Percentiles rank a stretch among this genome's conserved stretches.
These are phyloP conservation scores for Metaphire vulgaris DNA, from an alignment of 1,140 invertebrate species.

Conservation along the genomic window DNA sequence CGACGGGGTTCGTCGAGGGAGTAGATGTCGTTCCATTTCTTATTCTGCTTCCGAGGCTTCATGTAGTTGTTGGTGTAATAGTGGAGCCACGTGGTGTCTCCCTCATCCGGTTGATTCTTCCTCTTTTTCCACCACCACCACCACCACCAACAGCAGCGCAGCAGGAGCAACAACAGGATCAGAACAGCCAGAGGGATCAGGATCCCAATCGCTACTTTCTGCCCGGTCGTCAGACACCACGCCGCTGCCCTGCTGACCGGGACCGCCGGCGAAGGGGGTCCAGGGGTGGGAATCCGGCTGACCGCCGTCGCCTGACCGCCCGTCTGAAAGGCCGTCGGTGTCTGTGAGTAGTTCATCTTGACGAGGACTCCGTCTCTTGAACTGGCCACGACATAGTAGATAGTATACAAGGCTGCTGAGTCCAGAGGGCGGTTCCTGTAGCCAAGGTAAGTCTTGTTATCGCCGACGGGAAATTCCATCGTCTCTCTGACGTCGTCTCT, in stretches of 20 bases:
- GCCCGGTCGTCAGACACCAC: slow-evolving; percentile 15
- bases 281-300: not conserved
- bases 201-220: slow-evolving; percentile 33
- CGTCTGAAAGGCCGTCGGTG: slow-evolving; percentile 12
- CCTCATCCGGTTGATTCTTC: slow-evolving; percentile 1
- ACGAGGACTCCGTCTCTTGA: slow-evolving; percentile 30
- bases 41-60: not conserved
- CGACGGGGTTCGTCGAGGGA: slow-evolving; percentile 38
- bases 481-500: slow-evolving; percentile 13
- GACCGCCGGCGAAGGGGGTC: not conserved
- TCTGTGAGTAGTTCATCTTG: not conserved
- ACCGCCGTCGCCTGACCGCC: slow-evolving; percentile 18
- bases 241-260: too few relatives aligned
- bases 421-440: slow-evolving; percentile 36
- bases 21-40: slow-evolving; percentile 40
- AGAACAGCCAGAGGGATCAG: slow-evolving; percentile 34
- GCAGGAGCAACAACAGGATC: slow-evolving; percentile 35
- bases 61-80: slow-evolving; percentile 15
- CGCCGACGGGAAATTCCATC: slow-evolving; percentile 32
- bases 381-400: slow-evolving; percentile 41
- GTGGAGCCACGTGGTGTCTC: not conserved
- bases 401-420: slow-evolving; percentile 33
- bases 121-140: too few relatives aligned
- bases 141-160: slow-evolving; percentile 33
- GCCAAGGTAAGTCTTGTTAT: slow-evolving; percentile 32